Conservation (phyloP, 2,888 invertebrate species). For the Andrena marginata region DNA sequence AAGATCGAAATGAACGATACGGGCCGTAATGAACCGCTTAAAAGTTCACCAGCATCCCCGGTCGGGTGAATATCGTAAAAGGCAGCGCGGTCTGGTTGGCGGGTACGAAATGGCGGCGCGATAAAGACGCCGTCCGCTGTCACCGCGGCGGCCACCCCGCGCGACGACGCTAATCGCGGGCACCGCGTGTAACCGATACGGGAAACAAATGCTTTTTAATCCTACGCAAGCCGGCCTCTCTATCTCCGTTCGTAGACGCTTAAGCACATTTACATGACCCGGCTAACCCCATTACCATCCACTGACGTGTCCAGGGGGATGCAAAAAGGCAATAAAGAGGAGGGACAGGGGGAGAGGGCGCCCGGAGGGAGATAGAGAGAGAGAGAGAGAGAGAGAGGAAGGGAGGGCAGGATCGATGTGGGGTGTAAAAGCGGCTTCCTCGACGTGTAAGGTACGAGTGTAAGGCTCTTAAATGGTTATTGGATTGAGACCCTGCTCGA, state of each 20-base stretch:
- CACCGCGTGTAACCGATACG: constrained; percentile 46
- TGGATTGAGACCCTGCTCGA: constrained; percentile 75
- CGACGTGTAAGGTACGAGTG: constrained; percentile 73
- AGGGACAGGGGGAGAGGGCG: background rate
- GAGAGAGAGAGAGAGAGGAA: background rate
- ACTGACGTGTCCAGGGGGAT: constrained; percentile 64
- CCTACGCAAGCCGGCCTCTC: constrained; percentile 14
- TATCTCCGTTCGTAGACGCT: constrained; percentile 43
- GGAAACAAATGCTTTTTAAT: constrained; percentile 63
- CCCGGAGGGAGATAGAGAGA: background rate
- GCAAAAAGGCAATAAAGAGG: constrained; percentile 42
- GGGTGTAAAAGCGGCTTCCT: constrained; percentile 69
- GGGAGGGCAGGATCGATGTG: constrained; percentile 15
- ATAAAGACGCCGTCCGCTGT: constrained; percentile 23
- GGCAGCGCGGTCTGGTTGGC: background rate
- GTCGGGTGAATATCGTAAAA: constrained; percentile 2
- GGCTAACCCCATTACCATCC: constrained; percentile 64
- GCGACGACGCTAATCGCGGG: constrained; percentile 20
- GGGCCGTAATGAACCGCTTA: constrained; percentile 7
- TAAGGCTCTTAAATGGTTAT: constrained; percentile 76
- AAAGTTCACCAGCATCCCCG: background rate
- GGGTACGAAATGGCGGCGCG: background rate
- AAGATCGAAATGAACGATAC: background rate
- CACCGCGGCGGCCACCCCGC: background rate
- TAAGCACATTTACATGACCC: constrained; percentile 62